A percentile compares a stretch with the other conserved stretches of the same genome.
These are phyloP conservation scores for Meriones unguiculatus DNA, from an alignment of 2,113 vertebrate species.

Conservation along the genomic window DNA sequence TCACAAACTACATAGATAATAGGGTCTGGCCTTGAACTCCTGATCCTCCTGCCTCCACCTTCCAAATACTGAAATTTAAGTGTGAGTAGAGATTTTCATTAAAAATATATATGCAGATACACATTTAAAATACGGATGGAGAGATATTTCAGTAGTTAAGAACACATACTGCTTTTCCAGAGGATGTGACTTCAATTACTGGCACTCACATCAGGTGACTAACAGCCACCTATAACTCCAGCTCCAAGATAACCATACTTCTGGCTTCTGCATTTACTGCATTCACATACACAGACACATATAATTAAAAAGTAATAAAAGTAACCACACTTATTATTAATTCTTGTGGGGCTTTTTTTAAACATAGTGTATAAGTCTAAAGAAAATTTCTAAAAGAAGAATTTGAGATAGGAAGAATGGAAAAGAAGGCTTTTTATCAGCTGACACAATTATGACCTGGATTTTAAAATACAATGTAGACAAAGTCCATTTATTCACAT, in stretches of 20 bases:
- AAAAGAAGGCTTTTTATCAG: background rate
- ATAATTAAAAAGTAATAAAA: background rate
- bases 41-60: background rate
- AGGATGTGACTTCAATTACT: background rate
- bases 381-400: background rate
- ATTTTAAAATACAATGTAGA: background rate
- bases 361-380: background rate
- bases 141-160: background rate
- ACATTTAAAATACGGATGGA: background rate
- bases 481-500: slow-evolving; percentile 31
- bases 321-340: background rate
- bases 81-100: background rate
- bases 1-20: background rate
- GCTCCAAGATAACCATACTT: background rate
- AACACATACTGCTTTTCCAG: background rate
- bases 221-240: background rate
- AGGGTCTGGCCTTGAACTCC: background rate
- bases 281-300: background rate
- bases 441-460: background rate
- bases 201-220: background rate
- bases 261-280: no score
- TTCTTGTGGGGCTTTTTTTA: background rate
- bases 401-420: background rate
- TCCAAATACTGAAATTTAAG: background rate
- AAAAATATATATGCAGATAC: background rate